Conservation (phyloP, 2,888 invertebrate genomes). For the Nomada ruficornis region DNA sequence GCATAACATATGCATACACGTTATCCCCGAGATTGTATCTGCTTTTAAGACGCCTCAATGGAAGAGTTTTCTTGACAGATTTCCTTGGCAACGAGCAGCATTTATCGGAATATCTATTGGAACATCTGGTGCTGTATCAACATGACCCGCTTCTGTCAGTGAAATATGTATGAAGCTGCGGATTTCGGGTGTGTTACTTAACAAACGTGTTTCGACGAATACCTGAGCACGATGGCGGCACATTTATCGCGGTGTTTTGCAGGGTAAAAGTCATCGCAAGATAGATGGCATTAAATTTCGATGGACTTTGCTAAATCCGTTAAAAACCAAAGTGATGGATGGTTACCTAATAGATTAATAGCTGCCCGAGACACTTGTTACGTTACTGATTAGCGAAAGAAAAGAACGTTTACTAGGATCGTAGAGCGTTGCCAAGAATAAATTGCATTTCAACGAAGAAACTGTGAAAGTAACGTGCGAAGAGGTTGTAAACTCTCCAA, state of each 20-base stretch:
- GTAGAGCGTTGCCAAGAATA: too few species aligned
- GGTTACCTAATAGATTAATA: too few species aligned
- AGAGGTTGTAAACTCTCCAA: too few species aligned
- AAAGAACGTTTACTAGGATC: too few species aligned
- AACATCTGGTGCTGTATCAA: conserved; percentile 68
- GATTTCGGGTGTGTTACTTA: conserved; percentile 50
- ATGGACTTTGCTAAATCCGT: not conserved
- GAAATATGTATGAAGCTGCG: conserved; percentile 56
- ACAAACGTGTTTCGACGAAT: conserved; percentile 48
- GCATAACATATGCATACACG: not conserved
- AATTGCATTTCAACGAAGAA: too few species aligned
- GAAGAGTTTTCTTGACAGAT: conserved; percentile 66
- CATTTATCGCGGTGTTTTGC: not conserved
- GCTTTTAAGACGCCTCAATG: conserved; percentile 36
- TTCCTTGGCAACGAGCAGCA: conserved; percentile 55
- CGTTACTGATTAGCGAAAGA: too few species aligned
- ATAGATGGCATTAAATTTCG: not conserved
- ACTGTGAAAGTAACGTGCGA: too few species aligned
- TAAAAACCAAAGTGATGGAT: not conserved
- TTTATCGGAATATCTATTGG: conserved; percentile 66
- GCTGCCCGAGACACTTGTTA: too few species aligned
- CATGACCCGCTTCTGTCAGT: conserved; percentile 72
- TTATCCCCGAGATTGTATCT: conserved; percentile 45
- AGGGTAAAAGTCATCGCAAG: not conserved
- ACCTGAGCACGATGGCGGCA: not conserved